Conservation (phyloP, 2,113 vertebrate genomes). For the Columba livia region DNA sequence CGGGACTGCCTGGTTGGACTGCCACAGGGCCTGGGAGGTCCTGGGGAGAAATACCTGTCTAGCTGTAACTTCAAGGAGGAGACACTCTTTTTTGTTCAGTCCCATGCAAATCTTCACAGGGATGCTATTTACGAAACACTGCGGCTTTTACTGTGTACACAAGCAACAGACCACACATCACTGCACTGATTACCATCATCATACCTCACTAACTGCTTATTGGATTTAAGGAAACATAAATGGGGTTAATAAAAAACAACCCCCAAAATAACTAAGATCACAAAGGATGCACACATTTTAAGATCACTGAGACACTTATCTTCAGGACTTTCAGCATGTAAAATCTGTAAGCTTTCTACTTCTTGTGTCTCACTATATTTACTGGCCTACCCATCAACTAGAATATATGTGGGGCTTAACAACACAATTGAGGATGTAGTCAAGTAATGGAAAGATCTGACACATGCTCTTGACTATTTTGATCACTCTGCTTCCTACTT, state of each 20-base stretch:
- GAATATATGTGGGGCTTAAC: neutral
- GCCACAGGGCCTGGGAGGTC: neutral
- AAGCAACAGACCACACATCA: neutral
- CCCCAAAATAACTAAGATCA: neutral
- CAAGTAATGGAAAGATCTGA: neutral
- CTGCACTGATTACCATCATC: neutral
- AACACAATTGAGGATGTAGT: neutral
- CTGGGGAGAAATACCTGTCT: neutral
- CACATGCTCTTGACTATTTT: neutral
- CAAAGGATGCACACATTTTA: neutral
- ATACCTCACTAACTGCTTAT: neutral
- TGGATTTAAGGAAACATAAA: neutral
- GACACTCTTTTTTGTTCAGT: neutral
- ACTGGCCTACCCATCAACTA: neutral
- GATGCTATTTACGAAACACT: neutral
- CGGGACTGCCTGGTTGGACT: neutral
- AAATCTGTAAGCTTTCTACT: neutral
- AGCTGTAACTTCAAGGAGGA: neutral
- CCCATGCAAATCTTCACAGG: neutral
- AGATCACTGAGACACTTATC: neutral
- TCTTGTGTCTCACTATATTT: neutral
- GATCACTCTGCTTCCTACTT: neutral
- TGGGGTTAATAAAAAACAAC: neutral
- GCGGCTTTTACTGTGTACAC: neutral
- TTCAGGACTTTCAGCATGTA: neutral